A percentile compares a stretch with the other conserved stretches of the same genome.
These are phyloP conservation scores for Poeciliopsis turneri DNA, from an alignment of 2,797 vertebrate species.

Conservation along the genomic window DNA sequence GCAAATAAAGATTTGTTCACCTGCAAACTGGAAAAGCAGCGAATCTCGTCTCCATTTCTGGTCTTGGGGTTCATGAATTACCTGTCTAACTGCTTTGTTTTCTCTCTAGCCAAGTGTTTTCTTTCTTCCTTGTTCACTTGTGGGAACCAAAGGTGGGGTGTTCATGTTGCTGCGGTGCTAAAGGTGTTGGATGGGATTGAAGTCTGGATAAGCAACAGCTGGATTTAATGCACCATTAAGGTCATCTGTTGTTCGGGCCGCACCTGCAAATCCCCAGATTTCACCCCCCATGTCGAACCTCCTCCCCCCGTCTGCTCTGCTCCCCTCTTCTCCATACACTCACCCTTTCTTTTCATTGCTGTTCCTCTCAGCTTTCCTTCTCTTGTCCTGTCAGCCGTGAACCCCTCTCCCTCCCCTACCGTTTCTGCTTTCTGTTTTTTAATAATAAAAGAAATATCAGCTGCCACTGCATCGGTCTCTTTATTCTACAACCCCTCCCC, in stretches of 20 bases:
- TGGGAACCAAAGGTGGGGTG: slow-evolving; percentile 52
- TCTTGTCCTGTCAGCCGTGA: slow-evolving; percentile 35
- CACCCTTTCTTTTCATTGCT: slow-evolving; percentile 50
- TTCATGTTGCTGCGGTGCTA: slow-evolving; percentile 26
- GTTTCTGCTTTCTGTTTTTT: slow-evolving; percentile 26
- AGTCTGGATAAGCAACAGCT: slow-evolving; percentile 80
- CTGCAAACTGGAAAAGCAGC: too few relatives aligned
- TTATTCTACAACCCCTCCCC: slow-evolving; percentile 18
- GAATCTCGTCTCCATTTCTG: slow-evolving; percentile 29
- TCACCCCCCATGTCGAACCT: slow-evolving; percentile 49
- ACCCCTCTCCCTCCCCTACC: not conserved
- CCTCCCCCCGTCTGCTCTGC: slow-evolving; percentile 50
- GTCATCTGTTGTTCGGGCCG: slow-evolving; percentile 79
- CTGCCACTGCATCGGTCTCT: slow-evolving; percentile 17
- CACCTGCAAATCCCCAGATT: slow-evolving; percentile 77
- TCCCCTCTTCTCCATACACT: slow-evolving; percentile 49
- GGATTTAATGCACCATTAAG: slow-evolving; percentile 82
- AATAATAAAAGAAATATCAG: slow-evolving; percentile 31
- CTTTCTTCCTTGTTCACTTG: not conserved
- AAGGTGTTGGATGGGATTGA: slow-evolving; percentile 67
- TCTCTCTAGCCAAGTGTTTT: not conserved
- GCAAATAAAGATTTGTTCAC: too few relatives aligned
- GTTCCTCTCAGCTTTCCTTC: slow-evolving; percentile 54
- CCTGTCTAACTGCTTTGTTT: not conserved
- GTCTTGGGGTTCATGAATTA: slow-evolving; percentile 41